A percentile compares a stretch with the other conserved stretches of the same genome.
phyloP scores from a whole-genome alignment of 2,797 vertebrate species.

The Yasuhikotakia modesta region DNA sequence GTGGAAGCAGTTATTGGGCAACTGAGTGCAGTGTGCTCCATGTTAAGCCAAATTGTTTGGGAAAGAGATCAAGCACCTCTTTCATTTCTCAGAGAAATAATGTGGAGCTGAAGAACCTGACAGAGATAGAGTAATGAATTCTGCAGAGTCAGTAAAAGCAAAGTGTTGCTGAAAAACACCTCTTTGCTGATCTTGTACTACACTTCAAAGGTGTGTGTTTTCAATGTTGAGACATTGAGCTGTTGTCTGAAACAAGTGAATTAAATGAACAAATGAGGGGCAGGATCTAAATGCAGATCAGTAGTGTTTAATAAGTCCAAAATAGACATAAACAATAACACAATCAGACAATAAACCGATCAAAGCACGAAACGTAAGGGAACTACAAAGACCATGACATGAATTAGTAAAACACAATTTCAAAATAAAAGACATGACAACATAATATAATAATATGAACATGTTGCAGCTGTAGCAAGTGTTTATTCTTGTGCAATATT shows the following conservation, averaged over 20 bases:
- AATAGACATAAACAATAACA: no score
- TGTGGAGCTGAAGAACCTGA: slow-evolving; percentile 32
- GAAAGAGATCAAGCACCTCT: slow-evolving; percentile 41
- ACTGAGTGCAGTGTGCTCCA: slow-evolving; percentile 1
- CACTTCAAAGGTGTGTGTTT: slow-evolving; percentile 40
- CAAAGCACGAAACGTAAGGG: no score
- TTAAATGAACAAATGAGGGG: no score
- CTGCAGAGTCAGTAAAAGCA: slow-evolving; percentile 47
- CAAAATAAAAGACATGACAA: no score
- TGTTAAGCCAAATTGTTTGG: slow-evolving; percentile 32
- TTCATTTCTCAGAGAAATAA: slow-evolving; percentile 48
- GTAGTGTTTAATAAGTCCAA: no score
- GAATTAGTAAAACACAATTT: no score
- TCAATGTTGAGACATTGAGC: slow-evolving; percentile 13
- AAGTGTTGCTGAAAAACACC: slow-evolving; percentile 40
- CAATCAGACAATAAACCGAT: no score
- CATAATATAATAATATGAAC: no score
- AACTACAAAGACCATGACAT: no score
- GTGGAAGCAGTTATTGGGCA: slow-evolving; percentile 25
- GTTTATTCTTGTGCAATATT: no score
- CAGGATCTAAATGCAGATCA: no score
- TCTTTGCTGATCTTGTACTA: slow-evolving; percentile 39
- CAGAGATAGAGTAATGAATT: slow-evolving; percentile 37
- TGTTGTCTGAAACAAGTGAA: background rate
- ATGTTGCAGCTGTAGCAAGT: slow-evolving; percentile 17